Evolutionary conservation across 2,797 vertebrate species (phyloP).

Genomic region (Centropyge bicolor): DNA sequence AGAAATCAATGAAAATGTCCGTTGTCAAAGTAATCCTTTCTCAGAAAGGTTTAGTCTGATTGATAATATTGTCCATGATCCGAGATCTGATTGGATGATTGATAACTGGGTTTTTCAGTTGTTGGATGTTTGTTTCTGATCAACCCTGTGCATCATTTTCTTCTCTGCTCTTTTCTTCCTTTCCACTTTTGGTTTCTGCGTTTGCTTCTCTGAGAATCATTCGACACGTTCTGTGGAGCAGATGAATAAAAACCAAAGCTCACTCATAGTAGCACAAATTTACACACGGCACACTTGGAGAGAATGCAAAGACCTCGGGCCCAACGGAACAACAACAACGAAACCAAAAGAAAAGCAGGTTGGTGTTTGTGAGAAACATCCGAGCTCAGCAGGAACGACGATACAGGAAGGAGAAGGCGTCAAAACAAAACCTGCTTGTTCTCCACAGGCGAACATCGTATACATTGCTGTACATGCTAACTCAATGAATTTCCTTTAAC

Average conservation of each 20-base stretch:
- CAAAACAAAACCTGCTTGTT: conserved; percentile 48
- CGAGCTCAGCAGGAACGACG: conserved; percentile 51
- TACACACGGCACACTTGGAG: conserved; percentile 62
- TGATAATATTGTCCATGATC: background rate
- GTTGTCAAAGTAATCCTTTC: background rate
- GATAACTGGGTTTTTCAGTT: background rate
- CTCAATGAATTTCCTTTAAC: conserved; percentile 46
- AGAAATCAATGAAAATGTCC: background rate
- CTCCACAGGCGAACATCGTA: conserved; percentile 57
- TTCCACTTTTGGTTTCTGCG: conserved; percentile 33
- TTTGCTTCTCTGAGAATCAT: conserved; percentile 55
- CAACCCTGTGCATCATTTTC: conserved; percentile 1
- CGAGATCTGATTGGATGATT: background rate
- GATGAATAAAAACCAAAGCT: conserved; percentile 60
- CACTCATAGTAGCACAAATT: conserved; percentile 57
- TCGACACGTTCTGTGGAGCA: conserved; percentile 55
- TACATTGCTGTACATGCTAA: conserved; percentile 65
- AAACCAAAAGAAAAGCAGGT: conserved; percentile 18
- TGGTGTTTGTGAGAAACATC: conserved; percentile 48
- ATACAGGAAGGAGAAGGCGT: conserved; percentile 36
- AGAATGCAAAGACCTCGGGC: conserved; percentile 78
- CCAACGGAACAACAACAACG: conserved; percentile 4
- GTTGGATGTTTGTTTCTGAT: background rate
- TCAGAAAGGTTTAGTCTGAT: background rate
- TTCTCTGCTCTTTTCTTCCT: conserved; percentile 10